Base-by-base conservation (phyloP, 2,113 vertebrate genomes). In the Dolichotis patagonum region DNA sequence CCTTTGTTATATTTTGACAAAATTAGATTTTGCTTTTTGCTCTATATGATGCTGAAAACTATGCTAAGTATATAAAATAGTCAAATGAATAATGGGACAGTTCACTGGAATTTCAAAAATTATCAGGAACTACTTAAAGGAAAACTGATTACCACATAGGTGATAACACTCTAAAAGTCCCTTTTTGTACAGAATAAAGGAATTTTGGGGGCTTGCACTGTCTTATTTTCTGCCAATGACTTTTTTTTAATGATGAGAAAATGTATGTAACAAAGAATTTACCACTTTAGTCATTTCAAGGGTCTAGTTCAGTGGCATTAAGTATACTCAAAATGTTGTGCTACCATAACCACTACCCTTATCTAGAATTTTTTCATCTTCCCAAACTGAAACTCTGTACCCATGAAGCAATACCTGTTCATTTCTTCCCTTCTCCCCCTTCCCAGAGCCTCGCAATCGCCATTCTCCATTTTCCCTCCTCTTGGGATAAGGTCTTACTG, bases 21-120 rank as follows among this genome's bases (percentile, higher is more conserved):
- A 82, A 96, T 69, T 69, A 41, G 38, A 94, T 85, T 95, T 88
- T 85, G 30, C 28, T 88, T 78, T 94, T 90, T 85, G 58, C 84
- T 94, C 0, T 85, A 32, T n/a, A 54, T 71, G 65, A 78, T 85
- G 54, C 82, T 88, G 35, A 52, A 85, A 95, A 94, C 35, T 60
- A 87, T 24, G 78, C 35, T 86, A 60, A 69, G 11, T 63, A 82
- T 95, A n/a, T 90, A 52, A 58, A 13, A 93, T 84, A 88, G 71
- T 49, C 62, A 84, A 92, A 94, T 94, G 41, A 96, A 92, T 90
- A 91, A 88, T 65, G 62, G 22, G 77, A 88, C 7, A 41, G 38
- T 85, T 90, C 58, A 54, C 67, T 94, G 75, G 75, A 94, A 86
- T 86, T 95, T 96, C 30, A 3, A 20, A 41, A 95, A 63, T 86